Base-by-base conservation (phyloP, 1,140 invertebrate genomes). In the Schlechtendalia chinensis region DNA sequence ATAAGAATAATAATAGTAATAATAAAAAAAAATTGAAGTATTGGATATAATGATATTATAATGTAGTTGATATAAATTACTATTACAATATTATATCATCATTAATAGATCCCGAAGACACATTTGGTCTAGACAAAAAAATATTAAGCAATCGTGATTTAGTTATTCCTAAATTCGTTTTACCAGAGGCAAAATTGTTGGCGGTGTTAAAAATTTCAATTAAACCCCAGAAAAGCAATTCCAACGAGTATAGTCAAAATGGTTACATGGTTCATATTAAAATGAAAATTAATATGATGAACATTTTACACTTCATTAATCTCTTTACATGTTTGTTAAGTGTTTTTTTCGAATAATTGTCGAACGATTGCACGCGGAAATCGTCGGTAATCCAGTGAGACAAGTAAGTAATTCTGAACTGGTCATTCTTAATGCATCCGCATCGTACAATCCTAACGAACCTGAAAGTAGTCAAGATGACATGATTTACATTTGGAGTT, bases 391-490 rank as follows among this genome's bases (percentile, higher is more conserved):
- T 29, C 58, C 58, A 0, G 58, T 17, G 10, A 79, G 14, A 11
- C 16, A 4, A 14, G 75, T 79, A 12, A 61, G 58, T 27, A 50
- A n/a, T 47, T 12, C 22, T 0, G 0, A 27, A 29, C 27, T 79
- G 4, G 45, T 50, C 0, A 61, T 22, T 24, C 24, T 79, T 1
- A 24, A 79, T 45, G 75, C 75, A 47, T 63, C 75, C 5, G 47
- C 50, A 27, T 79, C 75, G 11, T 8, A n/a, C 1, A 79, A 79
- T n/a, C 75, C 75, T 4, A 79, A 79, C 10, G 75, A 79, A 29
- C 75, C 75, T 0, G 61, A 14, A 1, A 4, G 50, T 10, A 24
- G 17, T 19, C 75, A 79, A 79, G 14, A 27, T 12, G 17, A 47
- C 5, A 10, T 63, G 19, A 11, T 19, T 47, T 79, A 79, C 29